Evolutionary conservation across 1,140 invertebrate genomes (phyloP), one percentile per base, ranked within the genome.

Genomic region (Sinella curviseta): DNA sequence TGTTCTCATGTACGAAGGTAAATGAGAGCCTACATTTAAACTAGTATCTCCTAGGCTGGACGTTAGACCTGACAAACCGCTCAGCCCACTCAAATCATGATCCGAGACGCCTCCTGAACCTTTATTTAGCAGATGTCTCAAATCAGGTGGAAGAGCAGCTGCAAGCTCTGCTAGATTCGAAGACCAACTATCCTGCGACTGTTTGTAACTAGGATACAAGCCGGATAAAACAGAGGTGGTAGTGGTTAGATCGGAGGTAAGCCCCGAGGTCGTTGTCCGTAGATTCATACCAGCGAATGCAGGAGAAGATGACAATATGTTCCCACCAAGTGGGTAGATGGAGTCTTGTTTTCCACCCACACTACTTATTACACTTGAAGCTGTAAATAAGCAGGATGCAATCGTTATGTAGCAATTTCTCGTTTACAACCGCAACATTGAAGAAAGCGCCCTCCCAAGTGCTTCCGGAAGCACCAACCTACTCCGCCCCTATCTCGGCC

Each of bases 1-100:
- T 35, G 85, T 88, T 83, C 88, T 88, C 86, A 90, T 88, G 74
- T 89, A 89, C 74, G 86, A 85, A 20, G 88, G 88, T 55, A 89
- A 85, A 77, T 88, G 82, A 57, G 82, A 82, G 36, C 77, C 83
- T 20, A 75, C 78, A 67, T 74, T 74, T 17, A 80, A 54, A 79
- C 77, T 78, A 28, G 77, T 74, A 24, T 82, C 79, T 26, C 77
- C 76, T 26, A 81, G 55, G 57, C 77, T 67, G n/a, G 79, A 77
- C 1, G 77, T 77, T 28, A 80, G 70, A 31, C 77, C 73, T 28
- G 55, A 30, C 65, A 83, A 57, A 26, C 74, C 74, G 36, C 35
- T 75, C 35, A 75, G 35, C 48, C 76, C 77, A 60, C 74, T 65
- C 26, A 80, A 48, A 39, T 79, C 78, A 60, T 80, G 76, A 34